Percentiles rank a stretch among this genome's conserved stretches.
Conservation (phyloP, 1,140 invertebrate species). For the Rhizoglyphus robini region DNA sequence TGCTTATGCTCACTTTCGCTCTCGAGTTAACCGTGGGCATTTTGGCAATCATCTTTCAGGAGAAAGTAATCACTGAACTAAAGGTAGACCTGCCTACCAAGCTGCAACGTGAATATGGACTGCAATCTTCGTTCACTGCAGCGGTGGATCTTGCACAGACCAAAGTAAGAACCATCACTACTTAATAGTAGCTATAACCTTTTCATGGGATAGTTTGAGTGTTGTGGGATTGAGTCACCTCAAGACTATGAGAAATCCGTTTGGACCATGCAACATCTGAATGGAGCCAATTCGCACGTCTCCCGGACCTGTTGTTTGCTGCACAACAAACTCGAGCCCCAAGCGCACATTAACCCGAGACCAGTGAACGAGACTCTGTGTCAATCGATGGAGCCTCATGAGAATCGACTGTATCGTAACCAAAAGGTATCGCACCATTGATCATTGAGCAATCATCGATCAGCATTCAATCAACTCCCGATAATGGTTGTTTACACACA, state of each 20-base stretch:
- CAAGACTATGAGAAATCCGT: conserved; percentile 64
- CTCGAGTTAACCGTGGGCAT: conserved; percentile 55
- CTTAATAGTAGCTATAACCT: conserved; percentile 14
- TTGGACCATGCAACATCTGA: conserved; percentile 39
- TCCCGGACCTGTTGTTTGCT: conserved; percentile 63
- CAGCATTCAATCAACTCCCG: conserved; percentile 8
- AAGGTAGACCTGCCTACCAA: conserved; percentile 50
- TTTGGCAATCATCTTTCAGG: conserved; percentile 58
- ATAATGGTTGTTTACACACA: too few relatives aligned
- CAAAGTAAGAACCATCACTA: too few relatives aligned
- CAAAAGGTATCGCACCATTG: conserved; percentile 16
- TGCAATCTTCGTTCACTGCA: conserved; percentile 57
- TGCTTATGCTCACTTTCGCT: conserved; percentile 51
- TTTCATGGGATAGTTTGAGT: conserved; percentile 61
- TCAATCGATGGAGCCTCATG: conserved; percentile 45
- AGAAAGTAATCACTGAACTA: conserved; percentile 54
- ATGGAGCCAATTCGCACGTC: conserved; percentile 36
- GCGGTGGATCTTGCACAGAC: conserved; percentile 60
- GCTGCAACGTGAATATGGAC: conserved; percentile 57
- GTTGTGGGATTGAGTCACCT: conserved; percentile 63
- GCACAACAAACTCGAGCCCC: conserved; percentile 42
- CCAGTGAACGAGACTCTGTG: conserved; percentile 54
- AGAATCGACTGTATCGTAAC: conserved; percentile 19
- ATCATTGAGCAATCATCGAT: conserved; percentile 4
- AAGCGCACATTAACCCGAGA: conserved; percentile 56